Evolutionary conservation across 2,113 vertebrate species (phyloP), one percentile per base, ranked within the genome.

Genomic region (Psittacus erithacus): DNA sequence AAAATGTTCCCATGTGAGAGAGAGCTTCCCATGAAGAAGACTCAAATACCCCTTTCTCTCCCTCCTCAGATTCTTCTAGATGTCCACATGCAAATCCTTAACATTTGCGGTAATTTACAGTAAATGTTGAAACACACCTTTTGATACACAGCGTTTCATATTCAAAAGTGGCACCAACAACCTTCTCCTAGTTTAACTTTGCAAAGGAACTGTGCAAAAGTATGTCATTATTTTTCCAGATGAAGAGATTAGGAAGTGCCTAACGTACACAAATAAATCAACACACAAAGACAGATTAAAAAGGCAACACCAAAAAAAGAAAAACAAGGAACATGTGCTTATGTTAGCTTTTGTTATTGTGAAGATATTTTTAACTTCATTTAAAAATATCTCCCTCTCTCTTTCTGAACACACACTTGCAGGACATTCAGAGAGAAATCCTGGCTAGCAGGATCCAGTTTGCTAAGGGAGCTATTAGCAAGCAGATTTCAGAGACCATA

Each of bases 401-500:
- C 44, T 65, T 35, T 89, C 68, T 94, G 53, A 79, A 49, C 70
- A 67, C 13, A 79, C 2, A 13, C 0, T 1, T n/a, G 17, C 4
- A 8, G 70, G 55, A 89, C 4, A 14, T 81, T 87, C 24, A 90
- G 80, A 96, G 76, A 82, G 71, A 81, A 90, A n/a, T 59, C 63
- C 64, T 69, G 47, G 38, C 65, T 83, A 79, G 60, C 76, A 92
- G 70, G 65, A 91, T 52, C 33, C 69, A 91, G 62, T 92, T 82
- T 95, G 88, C n/a, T 69, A 90, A 87, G n/a, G 8, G 60, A 92
- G 49, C 9, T 59, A 33, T 43, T 88, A 38, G 44, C 57, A 88
- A 90, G 59, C 19, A 71, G 91, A 93, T 96, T 98, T 97, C 92
- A 97, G 93, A 95, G 88, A 92, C 91, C 68, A 86, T 82, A 57